These are phyloP conservation scores for Alouatta palliata DNA, from an alignment of 2,113 vertebrate species.

Conservation along the genomic window DNA sequence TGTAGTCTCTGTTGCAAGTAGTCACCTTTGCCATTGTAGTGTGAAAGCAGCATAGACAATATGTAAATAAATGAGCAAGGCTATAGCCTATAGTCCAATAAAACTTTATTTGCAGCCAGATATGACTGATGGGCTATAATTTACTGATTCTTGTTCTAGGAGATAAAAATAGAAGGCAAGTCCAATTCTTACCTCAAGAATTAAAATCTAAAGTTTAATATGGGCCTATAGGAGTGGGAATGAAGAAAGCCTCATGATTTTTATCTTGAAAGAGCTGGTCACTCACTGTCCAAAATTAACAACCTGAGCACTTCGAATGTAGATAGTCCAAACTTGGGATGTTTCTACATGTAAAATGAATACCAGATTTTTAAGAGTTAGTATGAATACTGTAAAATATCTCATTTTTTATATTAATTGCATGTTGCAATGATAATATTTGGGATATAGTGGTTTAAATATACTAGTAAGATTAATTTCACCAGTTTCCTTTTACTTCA, in stretches of 20 bases:
- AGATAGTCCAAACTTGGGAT: neutral
- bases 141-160: neutral
- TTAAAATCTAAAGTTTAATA: neutral
- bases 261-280: neutral
- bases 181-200: neutral
- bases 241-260: conserved; percentile 28
- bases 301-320: neutral
- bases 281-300: neutral
- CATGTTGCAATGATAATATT: neutral
- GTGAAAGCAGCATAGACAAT: neutral
- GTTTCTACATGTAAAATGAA: neutral
- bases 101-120: conserved; percentile 22
- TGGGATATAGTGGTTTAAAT: neutral
- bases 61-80: conserved; percentile 5
- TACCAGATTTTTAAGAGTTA: neutral
- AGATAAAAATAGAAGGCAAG: neutral
- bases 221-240: neutral
- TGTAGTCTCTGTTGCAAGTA: neutral
- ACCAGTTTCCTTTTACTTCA: neutral
- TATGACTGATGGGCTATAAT: neutral
- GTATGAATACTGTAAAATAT: neutral
- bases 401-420: conserved; percentile 30
- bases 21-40: neutral
- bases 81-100: neutral
- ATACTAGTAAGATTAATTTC: conserved; percentile 9